Conservation (phyloP, 2,888 invertebrate genomes). For the Chrysina gloriosa region DNA sequence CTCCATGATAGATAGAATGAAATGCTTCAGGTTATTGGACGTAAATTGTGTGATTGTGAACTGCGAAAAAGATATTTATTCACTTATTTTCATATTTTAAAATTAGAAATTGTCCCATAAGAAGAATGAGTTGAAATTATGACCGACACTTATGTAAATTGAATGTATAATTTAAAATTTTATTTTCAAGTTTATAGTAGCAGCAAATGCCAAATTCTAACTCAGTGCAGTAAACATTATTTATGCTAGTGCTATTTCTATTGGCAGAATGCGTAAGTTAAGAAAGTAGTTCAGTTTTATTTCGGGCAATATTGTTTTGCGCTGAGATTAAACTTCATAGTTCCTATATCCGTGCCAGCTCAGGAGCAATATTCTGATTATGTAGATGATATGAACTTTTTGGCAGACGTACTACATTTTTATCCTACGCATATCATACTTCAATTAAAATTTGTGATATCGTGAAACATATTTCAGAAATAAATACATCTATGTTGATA, state of each 20-base stretch:
- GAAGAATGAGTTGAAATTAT: no score
- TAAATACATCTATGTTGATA: no score
- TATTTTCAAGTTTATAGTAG: background rate
- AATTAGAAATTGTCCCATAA: no score
- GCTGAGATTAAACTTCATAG: background rate
- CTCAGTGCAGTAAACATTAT: background rate
- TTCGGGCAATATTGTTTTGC: constrained; percentile 11
- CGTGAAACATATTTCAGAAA: background rate
- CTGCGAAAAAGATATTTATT: no score
- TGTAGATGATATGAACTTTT: constrained; percentile 25
- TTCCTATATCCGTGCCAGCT: constrained; percentile 13
- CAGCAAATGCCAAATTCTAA: constrained; percentile 1
- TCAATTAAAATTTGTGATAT: constrained; percentile 2
- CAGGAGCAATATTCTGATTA: constrained; percentile 17
- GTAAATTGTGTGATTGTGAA: no score
- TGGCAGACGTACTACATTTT: constrained; percentile 16
- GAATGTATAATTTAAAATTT: background rate
- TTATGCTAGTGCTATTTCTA: background rate
- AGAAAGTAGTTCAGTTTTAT: constrained; percentile 3
- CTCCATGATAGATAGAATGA: no score
- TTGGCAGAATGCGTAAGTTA: constrained; percentile 5
- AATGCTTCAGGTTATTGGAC: no score
- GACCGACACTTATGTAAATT: no score
- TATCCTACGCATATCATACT: constrained; percentile 21
- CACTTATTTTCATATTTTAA: no score